phyloP scores from a whole-genome alignment of 2,113 vertebrate genomes.

The Gallinago undulata region DNA sequence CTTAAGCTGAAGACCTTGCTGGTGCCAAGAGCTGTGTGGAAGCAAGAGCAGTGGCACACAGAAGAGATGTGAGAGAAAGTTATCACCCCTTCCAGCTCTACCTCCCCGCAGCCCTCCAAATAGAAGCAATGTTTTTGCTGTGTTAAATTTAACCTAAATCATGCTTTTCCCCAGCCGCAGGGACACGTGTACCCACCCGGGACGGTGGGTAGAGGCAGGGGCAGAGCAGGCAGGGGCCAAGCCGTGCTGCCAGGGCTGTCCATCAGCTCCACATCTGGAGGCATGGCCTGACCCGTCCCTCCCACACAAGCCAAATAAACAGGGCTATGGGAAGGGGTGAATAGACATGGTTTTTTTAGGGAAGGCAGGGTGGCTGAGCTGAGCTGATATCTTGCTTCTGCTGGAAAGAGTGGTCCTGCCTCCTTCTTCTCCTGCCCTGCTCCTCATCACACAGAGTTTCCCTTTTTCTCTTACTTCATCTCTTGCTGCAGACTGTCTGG shows the following conservation, averaged over 20 bases:
- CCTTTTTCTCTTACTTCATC: background rate
- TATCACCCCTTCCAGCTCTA: background rate
- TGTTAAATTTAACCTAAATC: background rate
- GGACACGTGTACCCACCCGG: fast-evolving
- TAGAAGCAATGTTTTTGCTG: fast-evolving
- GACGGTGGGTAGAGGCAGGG: background rate
- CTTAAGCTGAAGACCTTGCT: background rate
- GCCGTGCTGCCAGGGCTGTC: background rate
- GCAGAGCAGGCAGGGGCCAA: background rate
- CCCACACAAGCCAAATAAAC: background rate
- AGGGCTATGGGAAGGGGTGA: background rate
- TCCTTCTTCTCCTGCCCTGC: background rate
- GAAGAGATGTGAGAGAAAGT: background rate
- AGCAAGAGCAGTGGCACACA: background rate
- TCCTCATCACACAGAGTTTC: background rate
- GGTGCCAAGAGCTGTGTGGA: background rate
- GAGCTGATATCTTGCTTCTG: fast-evolving
- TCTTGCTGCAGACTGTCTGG: background rate
- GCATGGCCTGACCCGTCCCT: fast-evolving
- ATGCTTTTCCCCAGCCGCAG: background rate
- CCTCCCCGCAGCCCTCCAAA: background rate
- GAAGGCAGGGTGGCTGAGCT: background rate
- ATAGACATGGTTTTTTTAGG: background rate
- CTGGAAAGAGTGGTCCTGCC: background rate
- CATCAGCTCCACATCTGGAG: background rate